These are phyloP conservation scores for Leucoraja ocellata DNA, from an alignment of 2,797 vertebrate genomes.

Conservation along the genomic window DNA sequence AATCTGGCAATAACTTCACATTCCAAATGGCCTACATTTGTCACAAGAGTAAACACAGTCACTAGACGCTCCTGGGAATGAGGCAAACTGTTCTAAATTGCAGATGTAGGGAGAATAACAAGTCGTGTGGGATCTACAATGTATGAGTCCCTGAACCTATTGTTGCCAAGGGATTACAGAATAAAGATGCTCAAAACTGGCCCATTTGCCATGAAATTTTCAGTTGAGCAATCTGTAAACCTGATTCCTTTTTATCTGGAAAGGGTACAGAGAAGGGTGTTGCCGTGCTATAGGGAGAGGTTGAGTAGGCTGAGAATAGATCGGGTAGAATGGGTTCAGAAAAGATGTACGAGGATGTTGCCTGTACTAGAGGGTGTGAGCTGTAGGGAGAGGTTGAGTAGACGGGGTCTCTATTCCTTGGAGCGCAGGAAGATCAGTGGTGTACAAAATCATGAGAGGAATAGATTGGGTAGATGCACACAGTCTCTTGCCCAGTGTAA, in stretches of 20 bases:
- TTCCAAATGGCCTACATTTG: not conserved
- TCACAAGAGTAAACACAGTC: not conserved
- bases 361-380: too few species aligned
- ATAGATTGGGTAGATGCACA: too few species aligned
- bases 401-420: too few species aligned
- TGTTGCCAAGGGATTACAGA: not conserved
- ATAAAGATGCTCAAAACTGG: not conserved
- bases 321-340: too few species aligned
- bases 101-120: not conserved
- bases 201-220: not conserved
- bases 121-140: not conserved
- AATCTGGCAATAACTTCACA: not conserved
- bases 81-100: not conserved
- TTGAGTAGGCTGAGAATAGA: too few species aligned
- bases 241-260: not conserved
- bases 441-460: too few species aligned
- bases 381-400: too few species aligned
- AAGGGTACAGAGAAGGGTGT: too few species aligned
- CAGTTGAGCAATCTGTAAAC: not conserved
- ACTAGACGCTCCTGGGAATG: not conserved
- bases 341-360: too few species aligned
- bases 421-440: too few species aligned
- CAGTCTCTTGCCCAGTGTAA: too few species aligned
- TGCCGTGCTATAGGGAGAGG: too few species aligned
- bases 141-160: not conserved